Base-by-base conservation (phyloP, 2,888 invertebrate genomes). In the Eremobia ochroleuca region DNA sequence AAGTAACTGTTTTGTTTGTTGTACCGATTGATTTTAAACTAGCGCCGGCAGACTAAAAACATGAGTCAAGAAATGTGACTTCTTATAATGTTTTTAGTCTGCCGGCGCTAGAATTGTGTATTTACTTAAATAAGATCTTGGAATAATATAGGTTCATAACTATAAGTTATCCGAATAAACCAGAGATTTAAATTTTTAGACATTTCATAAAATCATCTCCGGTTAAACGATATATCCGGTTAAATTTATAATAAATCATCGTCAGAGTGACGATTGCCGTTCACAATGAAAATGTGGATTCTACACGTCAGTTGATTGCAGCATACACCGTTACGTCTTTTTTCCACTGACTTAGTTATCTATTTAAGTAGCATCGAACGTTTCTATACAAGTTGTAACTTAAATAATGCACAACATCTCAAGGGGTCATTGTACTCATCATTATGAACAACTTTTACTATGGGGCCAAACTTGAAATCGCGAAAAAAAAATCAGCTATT, bases 1-100 rank as follows among this genome's bases (percentile, higher is more conserved):
- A 49, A 65, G 18, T 52, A 46, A 55, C 21, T 55, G 18, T 61
- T 49, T 77, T 59, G 34, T 59, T 71, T 68, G 28, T 21, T 52
- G 1, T n/a, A 40, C 64, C 8, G 15, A 59, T 65, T 65, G 15
- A 55, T 49, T 76, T 28, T 28, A 34, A 11, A 18, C 46, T 21
- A 46, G 21, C 43, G 15, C 40, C 13, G 40, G 3, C 21, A 49
- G 21, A 21, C 21, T 49, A 49, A 21, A 49, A 49, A 6, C 46
- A 21, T 8, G 46, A 49, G 6, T 49, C 46, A 49, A 21, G 21
- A 46, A 1, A 21, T 46, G 21, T 46, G 21, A 46, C 1, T 21
- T 21, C 21, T 21, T 21, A 6, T 46, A 5, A 46, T 46, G 21
- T 21, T 6, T 49, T 49, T 21, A 21, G 46, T 49, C 21, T 49